Percentiles rank a stretch among this genome's conserved stretches.
Conservation (phyloP, 1,140 invertebrate genomes). For the Brachionus rubens region DNA sequence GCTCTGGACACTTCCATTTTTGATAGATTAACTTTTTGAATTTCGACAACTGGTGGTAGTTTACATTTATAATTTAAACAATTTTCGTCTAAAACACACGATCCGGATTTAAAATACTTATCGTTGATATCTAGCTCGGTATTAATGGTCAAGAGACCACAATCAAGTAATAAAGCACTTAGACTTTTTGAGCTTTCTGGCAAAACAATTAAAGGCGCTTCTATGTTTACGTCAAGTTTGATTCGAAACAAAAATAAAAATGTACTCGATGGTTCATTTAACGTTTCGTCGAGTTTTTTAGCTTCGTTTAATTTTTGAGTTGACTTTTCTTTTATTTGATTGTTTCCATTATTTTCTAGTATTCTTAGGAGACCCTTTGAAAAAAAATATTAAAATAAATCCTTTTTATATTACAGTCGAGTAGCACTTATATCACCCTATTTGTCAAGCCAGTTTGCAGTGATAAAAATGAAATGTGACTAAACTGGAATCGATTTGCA, state of each 20-base stretch:
- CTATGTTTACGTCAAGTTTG: slow-evolving; percentile 26
- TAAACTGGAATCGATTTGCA: too few species aligned
- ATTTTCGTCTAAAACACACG: neutral
- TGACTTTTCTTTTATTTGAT: too few species aligned
- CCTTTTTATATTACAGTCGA: neutral
- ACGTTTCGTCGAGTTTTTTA: slow-evolving; percentile 7
- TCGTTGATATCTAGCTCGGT: neutral
- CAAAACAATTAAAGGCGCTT: slow-evolving; percentile 25
- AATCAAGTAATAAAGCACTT: slow-evolving; percentile 11
- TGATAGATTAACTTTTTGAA: neutral
- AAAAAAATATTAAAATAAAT: neutral
- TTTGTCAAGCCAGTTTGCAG: too few species aligned
- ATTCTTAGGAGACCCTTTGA: neutral
- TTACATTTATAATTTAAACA: neutral
- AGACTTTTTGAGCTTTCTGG: neutral
- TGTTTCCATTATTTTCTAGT: neutral
- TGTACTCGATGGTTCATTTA: too few species aligned
- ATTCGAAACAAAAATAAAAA: slow-evolving; percentile 25
- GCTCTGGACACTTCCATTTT: slow-evolving; percentile 9
- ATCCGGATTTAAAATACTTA: neutral
- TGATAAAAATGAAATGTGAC: too few species aligned
- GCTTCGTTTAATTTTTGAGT: neutral
- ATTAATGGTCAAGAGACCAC: slow-evolving; percentile 19
- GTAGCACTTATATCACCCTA: too few species aligned
- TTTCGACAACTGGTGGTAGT: slow-evolving; percentile 7